Evolutionary conservation across 2,888 invertebrate genomes (phyloP).

Genomic region (Pteria penguin): DNA sequence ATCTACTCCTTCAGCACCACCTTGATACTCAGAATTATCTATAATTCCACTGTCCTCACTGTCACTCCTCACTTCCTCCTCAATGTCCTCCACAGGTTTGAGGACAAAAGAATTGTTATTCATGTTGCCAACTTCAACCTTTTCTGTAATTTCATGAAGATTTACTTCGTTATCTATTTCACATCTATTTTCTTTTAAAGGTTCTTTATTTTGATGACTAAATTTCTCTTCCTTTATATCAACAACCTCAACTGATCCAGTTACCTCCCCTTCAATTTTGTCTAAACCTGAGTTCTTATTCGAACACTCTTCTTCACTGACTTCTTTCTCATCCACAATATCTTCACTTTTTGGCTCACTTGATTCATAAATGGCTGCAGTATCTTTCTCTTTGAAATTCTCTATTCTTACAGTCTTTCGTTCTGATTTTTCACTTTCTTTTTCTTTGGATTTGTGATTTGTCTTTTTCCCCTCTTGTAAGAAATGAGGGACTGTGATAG

Average conservation of each 20-base stretch:
- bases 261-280: not conserved
- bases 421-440: not conserved
- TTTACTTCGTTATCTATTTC: conserved; percentile 2
- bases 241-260: not conserved
- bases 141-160: conserved; percentile 15
- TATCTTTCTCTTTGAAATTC: not conserved
- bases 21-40: not conserved
- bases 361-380: not conserved
- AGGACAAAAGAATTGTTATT: not conserved
- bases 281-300: too few species aligned
- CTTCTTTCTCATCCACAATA: not conserved
- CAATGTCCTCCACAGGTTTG: not conserved
- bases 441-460: conserved; percentile 9
- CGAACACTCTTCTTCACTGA: not conserved
- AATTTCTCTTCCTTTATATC: not conserved
- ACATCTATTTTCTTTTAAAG: not conserved
- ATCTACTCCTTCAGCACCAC: not conserved
- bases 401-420: not conserved
- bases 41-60: not conserved
- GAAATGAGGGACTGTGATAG: conserved; percentile 29
- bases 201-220: not conserved
- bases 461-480: conserved; percentile 27
- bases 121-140: not conserved
- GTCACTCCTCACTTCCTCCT: not conserved
- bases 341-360: not conserved